Evolutionary conservation across 30 jellyfish, hydroid and myxozoan species (phyloP).

Genomic region (Nemopilema nomurai): DNA sequence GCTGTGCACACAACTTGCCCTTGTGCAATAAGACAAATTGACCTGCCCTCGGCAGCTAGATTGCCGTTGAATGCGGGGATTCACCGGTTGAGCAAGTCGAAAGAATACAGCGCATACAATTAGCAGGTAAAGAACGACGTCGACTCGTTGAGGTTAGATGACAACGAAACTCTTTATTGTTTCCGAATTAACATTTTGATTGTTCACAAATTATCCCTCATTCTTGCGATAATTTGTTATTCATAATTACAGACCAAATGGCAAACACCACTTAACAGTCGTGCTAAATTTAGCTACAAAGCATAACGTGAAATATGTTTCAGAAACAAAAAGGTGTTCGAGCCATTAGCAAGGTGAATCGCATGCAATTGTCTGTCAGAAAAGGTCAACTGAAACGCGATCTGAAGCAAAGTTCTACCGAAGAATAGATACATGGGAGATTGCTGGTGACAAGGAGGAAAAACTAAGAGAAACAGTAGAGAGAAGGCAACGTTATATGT

Average conservation of each 20-base stretch:
- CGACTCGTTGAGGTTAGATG: constrained; percentile 47
- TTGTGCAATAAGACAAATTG: constrained; percentile 14
- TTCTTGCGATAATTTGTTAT: background rate
- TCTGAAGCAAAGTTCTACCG: too few relatives aligned
- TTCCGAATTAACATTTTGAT: constrained; percentile 26
- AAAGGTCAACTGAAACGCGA: too few relatives aligned
- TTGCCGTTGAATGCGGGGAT: constrained; percentile 11
- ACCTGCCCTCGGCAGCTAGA: constrained; percentile 27
- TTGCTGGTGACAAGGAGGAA: too few relatives aligned
- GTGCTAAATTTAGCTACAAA: background rate
- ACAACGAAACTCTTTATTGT: constrained; percentile 55
- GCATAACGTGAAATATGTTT: background rate
- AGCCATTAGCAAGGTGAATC: too few relatives aligned
- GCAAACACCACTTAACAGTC: background rate
- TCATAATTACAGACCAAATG: background rate
- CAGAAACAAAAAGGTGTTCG: background rate
- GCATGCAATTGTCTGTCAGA: too few relatives aligned
- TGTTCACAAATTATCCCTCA: constrained; percentile 23
- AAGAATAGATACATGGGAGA: too few relatives aligned
- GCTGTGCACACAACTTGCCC: constrained; percentile 39
- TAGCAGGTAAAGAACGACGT: constrained; percentile 39
- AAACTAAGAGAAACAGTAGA: too few relatives aligned
- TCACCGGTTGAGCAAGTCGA: constrained; percentile 58
- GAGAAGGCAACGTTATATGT: too few relatives aligned
- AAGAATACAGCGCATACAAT: constrained; percentile 37